These are phyloP conservation scores for Pristiophorus japonicus DNA, from an alignment of 2,113 vertebrate species.

Conservation along the genomic window DNA sequence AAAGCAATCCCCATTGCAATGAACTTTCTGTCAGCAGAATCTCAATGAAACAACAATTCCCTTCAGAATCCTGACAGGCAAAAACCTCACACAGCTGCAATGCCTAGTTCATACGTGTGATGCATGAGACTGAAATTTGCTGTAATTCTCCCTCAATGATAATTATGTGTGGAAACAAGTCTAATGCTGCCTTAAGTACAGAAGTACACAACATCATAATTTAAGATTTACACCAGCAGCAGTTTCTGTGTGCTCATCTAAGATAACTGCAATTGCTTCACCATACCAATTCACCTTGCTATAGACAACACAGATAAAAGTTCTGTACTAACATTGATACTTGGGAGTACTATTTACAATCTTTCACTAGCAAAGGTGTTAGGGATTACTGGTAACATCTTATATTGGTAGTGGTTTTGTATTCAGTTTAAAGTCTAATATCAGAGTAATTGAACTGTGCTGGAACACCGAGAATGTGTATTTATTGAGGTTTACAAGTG, in stretches of 20 bases:
- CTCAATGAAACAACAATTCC: background rate
- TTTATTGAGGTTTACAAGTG: background rate
- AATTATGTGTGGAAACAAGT: background rate
- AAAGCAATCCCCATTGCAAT: background rate
- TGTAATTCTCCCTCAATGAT: background rate
- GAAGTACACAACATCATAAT: background rate
- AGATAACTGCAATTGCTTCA: background rate
- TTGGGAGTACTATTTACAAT: background rate
- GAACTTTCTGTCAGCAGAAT: background rate
- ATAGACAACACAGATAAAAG: background rate
- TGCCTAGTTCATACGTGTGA: background rate
- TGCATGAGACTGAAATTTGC: background rate
- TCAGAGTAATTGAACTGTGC: background rate
- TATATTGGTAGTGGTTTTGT: background rate
- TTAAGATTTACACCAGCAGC: background rate
- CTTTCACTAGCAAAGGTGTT: background rate
- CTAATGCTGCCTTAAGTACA: background rate
- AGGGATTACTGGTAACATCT: background rate
- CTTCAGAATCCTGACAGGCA: background rate
- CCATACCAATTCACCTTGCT: background rate
- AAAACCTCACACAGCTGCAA: background rate
- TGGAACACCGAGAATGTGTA: background rate
- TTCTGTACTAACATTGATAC: background rate
- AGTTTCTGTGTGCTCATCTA: background rate
- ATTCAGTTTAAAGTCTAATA: background rate